Evolutionary conservation across 2,888 invertebrate genomes (phyloP).

Genomic region (Tiphia femorata): DNA sequence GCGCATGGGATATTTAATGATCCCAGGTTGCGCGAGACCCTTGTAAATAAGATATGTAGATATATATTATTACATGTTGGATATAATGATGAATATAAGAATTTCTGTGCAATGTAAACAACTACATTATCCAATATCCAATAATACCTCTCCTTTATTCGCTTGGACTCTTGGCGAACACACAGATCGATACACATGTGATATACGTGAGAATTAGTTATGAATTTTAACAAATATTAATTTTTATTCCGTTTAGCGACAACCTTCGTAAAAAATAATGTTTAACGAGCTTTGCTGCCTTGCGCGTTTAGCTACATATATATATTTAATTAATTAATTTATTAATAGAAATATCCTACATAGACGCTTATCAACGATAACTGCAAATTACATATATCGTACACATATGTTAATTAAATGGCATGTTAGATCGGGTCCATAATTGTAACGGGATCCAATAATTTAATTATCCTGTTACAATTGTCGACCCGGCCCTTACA

Average conservation of each 20-base stretch:
- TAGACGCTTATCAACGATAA: conserved; percentile 21
- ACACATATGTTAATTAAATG: conserved; percentile 50
- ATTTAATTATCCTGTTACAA: too few species aligned
- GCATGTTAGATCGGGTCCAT: conserved; percentile 45
- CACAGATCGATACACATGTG: too few species aligned
- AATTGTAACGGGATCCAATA: too few species aligned
- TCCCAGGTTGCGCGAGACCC: too few species aligned
- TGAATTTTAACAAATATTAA: too few species aligned
- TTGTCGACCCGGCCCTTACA: too few species aligned
- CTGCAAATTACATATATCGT: conserved; percentile 27
- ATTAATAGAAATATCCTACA: conserved; percentile 24
- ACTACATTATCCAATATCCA: background rate
- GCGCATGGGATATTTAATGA: too few species aligned
- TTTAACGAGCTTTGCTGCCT: too few species aligned
- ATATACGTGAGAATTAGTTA: too few species aligned
- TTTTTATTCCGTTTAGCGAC: too few species aligned
- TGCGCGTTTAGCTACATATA: background rate
- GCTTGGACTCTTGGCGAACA: too few species aligned
- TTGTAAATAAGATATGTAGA: conserved; percentile 38
- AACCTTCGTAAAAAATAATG: too few species aligned
- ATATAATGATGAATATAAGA: conserved; percentile 19
- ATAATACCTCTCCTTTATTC: conserved; percentile 3
- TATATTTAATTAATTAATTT: conserved; percentile 33
- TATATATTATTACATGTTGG: conserved; percentile 29
- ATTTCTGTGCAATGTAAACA: conserved; percentile 11